phyloP scores from a whole-genome alignment of 2,888 invertebrate genomes.

The Mechanitis messenoides region DNA sequence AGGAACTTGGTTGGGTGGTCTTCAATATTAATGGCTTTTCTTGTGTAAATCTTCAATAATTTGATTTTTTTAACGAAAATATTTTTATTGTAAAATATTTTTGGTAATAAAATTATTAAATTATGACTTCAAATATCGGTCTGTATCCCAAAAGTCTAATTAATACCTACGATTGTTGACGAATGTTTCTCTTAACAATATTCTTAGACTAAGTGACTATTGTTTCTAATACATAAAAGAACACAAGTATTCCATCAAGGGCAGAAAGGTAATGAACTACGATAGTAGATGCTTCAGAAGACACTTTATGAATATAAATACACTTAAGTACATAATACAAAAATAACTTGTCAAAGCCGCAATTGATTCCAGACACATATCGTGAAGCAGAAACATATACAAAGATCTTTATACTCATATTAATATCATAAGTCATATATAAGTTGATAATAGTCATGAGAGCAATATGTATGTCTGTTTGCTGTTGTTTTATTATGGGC shows the following conservation, averaged over 20 bases:
- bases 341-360: slow-evolving; percentile 3
- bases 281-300: not conserved
- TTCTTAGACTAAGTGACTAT: not conserved
- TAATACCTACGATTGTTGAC: no score
- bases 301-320: slow-evolving; percentile 1
- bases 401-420: slow-evolving; percentile 25
- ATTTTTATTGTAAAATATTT: no score
- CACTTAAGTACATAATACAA: not conserved
- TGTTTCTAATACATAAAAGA: not conserved
- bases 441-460: slow-evolving; percentile 50
- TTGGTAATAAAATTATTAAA: no score
- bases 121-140: no score
- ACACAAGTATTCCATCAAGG: not conserved
- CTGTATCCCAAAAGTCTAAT: no score
- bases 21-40: slow-evolving; percentile 9
- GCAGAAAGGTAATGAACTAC: slow-evolving; percentile 1
- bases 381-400: slow-evolving; percentile 14
- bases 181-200: no score
- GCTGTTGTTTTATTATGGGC: slow-evolving; percentile 42
- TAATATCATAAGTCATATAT: slow-evolving; percentile 42
- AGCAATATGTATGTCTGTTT: slow-evolving; percentile 26
- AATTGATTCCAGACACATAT: slow-evolving; percentile 11
- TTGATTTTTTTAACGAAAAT: not conserved
- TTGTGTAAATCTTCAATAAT: not conserved
- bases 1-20: slow-evolving; percentile 53